Evolutionary conservation across 1,140 invertebrate genomes (phyloP).

Genomic region (Lepidurus arcticus): DNA sequence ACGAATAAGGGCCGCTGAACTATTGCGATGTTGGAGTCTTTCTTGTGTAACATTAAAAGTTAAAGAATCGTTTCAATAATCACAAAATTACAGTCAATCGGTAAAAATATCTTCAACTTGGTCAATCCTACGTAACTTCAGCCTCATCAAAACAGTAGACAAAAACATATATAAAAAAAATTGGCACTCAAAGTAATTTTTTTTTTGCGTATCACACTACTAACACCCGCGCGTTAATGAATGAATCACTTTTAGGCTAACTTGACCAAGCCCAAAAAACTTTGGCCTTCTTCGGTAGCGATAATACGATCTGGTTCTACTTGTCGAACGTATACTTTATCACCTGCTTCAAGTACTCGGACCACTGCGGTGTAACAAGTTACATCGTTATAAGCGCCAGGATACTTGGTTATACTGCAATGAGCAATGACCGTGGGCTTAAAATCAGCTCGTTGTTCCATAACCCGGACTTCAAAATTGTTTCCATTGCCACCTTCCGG

Average conservation of each 20-base stretch:
- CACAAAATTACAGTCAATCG: too few species aligned
- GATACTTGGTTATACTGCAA: slow-evolving; percentile 19
- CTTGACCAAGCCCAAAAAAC: slow-evolving; percentile 27
- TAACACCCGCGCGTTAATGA: not conserved
- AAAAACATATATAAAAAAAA: not conserved
- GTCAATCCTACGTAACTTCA: not conserved
- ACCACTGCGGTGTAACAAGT: slow-evolving; percentile 30
- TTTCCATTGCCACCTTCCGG: slow-evolving; percentile 11
- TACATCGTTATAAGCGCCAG: slow-evolving; percentile 6
- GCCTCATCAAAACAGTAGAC: not conserved
- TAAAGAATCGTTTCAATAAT: too few species aligned
- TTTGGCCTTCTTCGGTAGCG: slow-evolving; percentile 16
- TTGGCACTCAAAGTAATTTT: not conserved
- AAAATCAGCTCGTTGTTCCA: not conserved
- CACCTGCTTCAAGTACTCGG: slow-evolving; percentile 26
- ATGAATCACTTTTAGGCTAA: slow-evolving; percentile 6
- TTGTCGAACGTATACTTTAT: slow-evolving; percentile 28
- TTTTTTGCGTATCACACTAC: slow-evolving; percentile 6
- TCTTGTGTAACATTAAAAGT: not conserved
- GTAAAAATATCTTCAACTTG: too few species aligned
- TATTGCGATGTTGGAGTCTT: not conserved
- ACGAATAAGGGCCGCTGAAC: slow-evolving; percentile 9
- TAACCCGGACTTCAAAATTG: slow-evolving; percentile 22
- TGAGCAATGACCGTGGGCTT: slow-evolving; percentile 16
- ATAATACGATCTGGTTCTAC: slow-evolving; percentile 23